Conservation (phyloP, 1,140 invertebrate genomes). For the Hycleus cichorii region DNA sequence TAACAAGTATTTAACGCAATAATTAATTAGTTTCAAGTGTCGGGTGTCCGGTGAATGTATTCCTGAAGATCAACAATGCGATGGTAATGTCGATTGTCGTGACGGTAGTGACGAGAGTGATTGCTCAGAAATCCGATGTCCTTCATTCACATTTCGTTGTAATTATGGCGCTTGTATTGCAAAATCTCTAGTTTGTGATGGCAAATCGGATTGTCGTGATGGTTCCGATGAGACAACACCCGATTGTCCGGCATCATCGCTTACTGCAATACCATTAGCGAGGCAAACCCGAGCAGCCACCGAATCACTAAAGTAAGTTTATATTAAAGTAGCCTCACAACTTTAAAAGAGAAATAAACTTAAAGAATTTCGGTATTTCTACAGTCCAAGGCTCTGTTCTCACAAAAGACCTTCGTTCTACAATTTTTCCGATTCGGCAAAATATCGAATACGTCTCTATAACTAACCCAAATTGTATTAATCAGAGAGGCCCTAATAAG, state of each 20-base stretch:
- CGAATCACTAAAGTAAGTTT: conserved; percentile 56
- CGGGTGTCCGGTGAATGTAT: conserved; percentile 41
- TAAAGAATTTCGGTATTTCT: no score
- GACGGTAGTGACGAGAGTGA: conserved; percentile 61
- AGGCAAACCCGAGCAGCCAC: conserved; percentile 47
- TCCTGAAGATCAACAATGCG: conserved; percentile 42
- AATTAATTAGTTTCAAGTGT: no score
- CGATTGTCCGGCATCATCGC: not conserved
- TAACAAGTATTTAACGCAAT: no score
- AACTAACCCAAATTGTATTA: conserved; percentile 32
- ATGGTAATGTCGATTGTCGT: conserved; percentile 53
- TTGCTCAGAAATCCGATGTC: conserved; percentile 17
- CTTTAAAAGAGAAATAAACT: no score
- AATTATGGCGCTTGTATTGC: conserved; percentile 49
- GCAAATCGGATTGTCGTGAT: conserved; percentile 50
- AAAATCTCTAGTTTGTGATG: conserved; percentile 46
- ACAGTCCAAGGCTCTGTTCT: not conserved
- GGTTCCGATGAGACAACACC: conserved; percentile 47
- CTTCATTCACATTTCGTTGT: conserved; percentile 43
- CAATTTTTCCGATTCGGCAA: conserved; percentile 26
- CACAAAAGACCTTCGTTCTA: no score
- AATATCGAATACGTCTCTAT: conserved; percentile 23
- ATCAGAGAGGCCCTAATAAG: conserved; percentile 24
- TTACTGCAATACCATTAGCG: not conserved
- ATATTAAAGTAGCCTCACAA: no score